Base-by-base conservation (phyloP, 1,140 invertebrate species). In the Halictus rubicundus region DNA sequence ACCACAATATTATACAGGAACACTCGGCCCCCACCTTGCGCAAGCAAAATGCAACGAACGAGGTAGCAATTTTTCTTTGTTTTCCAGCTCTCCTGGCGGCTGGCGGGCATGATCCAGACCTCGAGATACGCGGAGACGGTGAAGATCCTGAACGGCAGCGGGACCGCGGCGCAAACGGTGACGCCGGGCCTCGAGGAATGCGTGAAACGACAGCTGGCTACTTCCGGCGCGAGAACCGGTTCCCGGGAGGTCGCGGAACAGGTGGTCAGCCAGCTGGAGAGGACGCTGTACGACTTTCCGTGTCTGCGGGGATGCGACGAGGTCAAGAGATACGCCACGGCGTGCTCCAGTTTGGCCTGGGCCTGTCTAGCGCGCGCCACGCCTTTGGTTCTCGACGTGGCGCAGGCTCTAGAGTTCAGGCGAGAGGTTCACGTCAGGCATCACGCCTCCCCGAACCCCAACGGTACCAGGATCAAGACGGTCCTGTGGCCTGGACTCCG, bases 271-370 rank as follows among this genome's bases (percentile, higher is more conserved):
- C 91, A 91, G 61, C 72, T 92, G 49, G 84, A 90, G 64, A 88
- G 88, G 39, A 97, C 96, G 3, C 90, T 97, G 23, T 96, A 96
- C 87, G 96, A 97, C 90, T 97, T 96, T 89, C 96, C 96, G 7
- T 95, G 95, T 87, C 92, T 97, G 14, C 95, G 95, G 87, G 89
- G 90, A 16, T 96, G 95, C 87, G 84, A 93, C 25, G 95, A 94
- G 61, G 92, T 97, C 16, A 89, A 94, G 61, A 93, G 93, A 59
- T 97, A 96, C 87, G 94, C 96, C 8, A 88, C 93, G 61, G 94
- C 95, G 42, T 95, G 95, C 85, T 95, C 96, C 23, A 92, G 94
- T 52, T 86, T 96, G 12, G 95, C 96, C 1, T 97, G 96, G 96
- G 94, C 93, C 94, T 87, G 93, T 89, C 64, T 95, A 93, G 90